Base-by-base conservation (phyloP, 2,888 invertebrate species). In the Conchocele bisecta region DNA sequence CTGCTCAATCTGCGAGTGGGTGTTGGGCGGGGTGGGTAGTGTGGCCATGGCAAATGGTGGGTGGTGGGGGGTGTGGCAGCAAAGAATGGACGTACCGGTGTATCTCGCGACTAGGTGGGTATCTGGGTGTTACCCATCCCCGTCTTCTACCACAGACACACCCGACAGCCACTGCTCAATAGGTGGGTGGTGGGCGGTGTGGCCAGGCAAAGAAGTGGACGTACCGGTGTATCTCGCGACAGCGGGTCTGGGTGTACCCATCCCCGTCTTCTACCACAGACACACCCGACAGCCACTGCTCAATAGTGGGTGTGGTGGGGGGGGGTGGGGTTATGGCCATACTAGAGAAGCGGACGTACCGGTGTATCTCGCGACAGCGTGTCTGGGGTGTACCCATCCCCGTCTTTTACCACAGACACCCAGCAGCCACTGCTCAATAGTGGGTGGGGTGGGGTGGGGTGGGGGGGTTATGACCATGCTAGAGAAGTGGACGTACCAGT, bases 121-220 rank as follows among this genome's bases (percentile, higher is more conserved):
- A 97, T 94, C 0, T 99, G 99, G 99, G 99, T 99, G 9, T 96
- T 97, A n/a, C 99, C 99, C 0, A 97, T 99, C 88, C 99, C 99
- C 0, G 97, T 96, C 0, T 93, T 99, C 66, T 97, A 96, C 87
- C 90, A 88, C 58, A 82, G 74, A 44, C 51, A 68, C 0, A 83
- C 87, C 9, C 80, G 75, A n/a, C 73, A 88, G 60, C 83, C 87
- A 29, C 72, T 91, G 2, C 67, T 86, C 33, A 86, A 78, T 71
- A 89, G 81, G 89, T 95, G n/a, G n/a, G n/a, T n/a, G n/a, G n/a
- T n/a, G n/a, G n/a, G n/a, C n/a, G n/a, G n/a, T n/a, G n/a, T n/a
- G n/a, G n/a, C n/a, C n/a, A n/a, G n/a, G n/a, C n/a, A n/a, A n/a
- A n/a, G n/a, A n/a, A n/a, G n/a, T n/a, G n/a, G n/a, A 97, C 98